Evolutionary conservation across 2,113 vertebrate genomes (phyloP).

Genomic region (Piaya cayana): DNA sequence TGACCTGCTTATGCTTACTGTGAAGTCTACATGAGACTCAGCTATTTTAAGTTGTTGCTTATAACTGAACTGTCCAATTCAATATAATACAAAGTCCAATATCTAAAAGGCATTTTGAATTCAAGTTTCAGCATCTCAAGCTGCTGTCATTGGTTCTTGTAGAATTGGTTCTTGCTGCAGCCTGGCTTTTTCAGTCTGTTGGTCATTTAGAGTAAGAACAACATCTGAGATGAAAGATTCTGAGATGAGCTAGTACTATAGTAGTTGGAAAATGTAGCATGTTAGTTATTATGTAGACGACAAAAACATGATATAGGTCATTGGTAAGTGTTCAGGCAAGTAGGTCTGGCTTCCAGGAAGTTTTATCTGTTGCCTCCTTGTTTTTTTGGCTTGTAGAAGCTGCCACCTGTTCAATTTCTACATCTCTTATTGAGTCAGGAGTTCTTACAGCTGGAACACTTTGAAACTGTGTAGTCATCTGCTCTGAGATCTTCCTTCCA

Average conservation of each 20-base stretch:
- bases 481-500: neutral
- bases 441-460: neutral
- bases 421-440: accelerated
- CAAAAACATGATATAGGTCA: neutral
- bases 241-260: neutral
- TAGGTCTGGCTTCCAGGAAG: neutral
- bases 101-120: neutral
- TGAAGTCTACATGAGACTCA: neutral
- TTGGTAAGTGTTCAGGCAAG: neutral
- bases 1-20: neutral
- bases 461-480: accelerated
- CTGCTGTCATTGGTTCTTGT: neutral
- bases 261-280: neutral
- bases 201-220: neutral
- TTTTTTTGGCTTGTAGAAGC: neutral
- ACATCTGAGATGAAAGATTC: neutral
- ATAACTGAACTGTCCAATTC: neutral
- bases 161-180: neutral
- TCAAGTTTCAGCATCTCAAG: neutral
- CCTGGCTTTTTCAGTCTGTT: neutral
- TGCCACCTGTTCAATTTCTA: neutral
- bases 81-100: neutral
- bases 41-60: neutral
- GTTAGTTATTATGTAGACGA: neutral
- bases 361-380: neutral